Evolutionary conservation across 2,113 vertebrate genomes (phyloP).

Genomic region (Lophotis ruficrista): DNA sequence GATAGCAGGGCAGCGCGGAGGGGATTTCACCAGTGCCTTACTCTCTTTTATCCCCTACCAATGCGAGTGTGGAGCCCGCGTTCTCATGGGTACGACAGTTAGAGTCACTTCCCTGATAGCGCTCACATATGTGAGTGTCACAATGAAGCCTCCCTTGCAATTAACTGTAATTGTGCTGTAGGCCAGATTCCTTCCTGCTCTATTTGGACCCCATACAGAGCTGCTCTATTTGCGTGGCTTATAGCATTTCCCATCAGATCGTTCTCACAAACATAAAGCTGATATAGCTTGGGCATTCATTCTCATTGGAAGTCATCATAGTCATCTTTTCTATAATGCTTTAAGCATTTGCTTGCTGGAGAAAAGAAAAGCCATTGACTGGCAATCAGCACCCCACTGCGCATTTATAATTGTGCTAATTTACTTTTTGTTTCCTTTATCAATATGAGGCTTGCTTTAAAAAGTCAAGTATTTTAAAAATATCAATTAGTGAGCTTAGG

Average conservation of each 20-base stretch:
- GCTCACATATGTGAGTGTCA: slow-evolving; percentile 20
- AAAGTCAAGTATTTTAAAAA: slow-evolving; percentile 54
- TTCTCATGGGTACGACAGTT: neutral
- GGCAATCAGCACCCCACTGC: slow-evolving; percentile 55
- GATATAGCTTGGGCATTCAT: slow-evolving; percentile 32
- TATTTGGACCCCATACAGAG: slow-evolving; percentile 58
- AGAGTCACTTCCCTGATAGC: neutral
- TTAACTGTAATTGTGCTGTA: slow-evolving; percentile 55
- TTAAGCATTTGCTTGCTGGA: slow-evolving; percentile 41
- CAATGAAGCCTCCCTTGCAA: slow-evolving; percentile 34
- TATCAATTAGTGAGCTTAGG: neutral
- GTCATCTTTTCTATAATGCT: slow-evolving; percentile 32
- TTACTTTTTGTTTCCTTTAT: slow-evolving; percentile 64
- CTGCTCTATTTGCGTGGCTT: slow-evolving; percentile 23
- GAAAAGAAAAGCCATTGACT: slow-evolving; percentile 44
- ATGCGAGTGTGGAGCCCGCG: fast-evolving
- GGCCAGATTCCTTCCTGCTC: slow-evolving; percentile 58
- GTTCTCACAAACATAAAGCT: slow-evolving; percentile 48
- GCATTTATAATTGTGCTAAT: slow-evolving; percentile 50
- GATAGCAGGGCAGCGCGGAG: neutral
- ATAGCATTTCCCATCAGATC: slow-evolving; percentile 52
- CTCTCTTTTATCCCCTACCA: neutral
- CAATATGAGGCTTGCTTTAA: slow-evolving; percentile 29
- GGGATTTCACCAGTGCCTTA: neutral
- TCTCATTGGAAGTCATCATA: slow-evolving; percentile 50